Percentiles rank a stretch among this genome's conserved stretches.
Evolutionary conservation across 2,113 vertebrate genomes (phyloP).

Genomic region (Myiozetetes cayanensis): DNA sequence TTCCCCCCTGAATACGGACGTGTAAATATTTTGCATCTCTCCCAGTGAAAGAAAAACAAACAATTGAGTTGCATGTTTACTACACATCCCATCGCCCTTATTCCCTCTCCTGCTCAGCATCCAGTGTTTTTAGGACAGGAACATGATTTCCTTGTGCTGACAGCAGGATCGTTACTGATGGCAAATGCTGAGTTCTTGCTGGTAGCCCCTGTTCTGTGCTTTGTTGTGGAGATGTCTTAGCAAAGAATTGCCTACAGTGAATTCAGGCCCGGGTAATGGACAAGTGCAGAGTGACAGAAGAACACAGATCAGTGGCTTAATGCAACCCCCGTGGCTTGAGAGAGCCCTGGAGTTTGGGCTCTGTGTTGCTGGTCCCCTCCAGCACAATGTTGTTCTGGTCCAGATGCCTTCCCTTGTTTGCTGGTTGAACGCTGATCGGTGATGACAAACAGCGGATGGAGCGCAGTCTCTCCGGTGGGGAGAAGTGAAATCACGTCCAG

Average conservation of each 20-base stretch:
- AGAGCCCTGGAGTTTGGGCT: neutral
- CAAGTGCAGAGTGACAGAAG: neutral
- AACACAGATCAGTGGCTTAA: constrained; percentile 31
- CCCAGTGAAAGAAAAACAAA: neutral
- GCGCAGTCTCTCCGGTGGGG: neutral
- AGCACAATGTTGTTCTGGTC: neutral
- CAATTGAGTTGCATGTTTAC: neutral
- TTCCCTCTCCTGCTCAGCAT: neutral
- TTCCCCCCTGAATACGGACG: neutral
- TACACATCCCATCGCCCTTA: fast-evolving
- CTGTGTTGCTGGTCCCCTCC: neutral
- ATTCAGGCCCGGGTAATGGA: neutral
- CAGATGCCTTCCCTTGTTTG: neutral
- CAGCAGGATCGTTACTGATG: neutral
- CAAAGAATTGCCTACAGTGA: neutral
- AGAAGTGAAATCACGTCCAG: neutral
- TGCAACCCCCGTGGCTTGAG: neutral
- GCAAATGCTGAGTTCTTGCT: neutral
- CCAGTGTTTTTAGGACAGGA: neutral
- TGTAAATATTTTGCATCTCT: neutral
- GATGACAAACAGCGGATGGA: neutral
- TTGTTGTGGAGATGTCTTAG: neutral
- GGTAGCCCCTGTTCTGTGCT: neutral
- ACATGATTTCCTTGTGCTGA: neutral
- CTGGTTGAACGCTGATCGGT: neutral